These are phyloP conservation scores for Gobio occitaniae DNA, from an alignment of 2,797 vertebrate species.

Conservation along the genomic window DNA sequence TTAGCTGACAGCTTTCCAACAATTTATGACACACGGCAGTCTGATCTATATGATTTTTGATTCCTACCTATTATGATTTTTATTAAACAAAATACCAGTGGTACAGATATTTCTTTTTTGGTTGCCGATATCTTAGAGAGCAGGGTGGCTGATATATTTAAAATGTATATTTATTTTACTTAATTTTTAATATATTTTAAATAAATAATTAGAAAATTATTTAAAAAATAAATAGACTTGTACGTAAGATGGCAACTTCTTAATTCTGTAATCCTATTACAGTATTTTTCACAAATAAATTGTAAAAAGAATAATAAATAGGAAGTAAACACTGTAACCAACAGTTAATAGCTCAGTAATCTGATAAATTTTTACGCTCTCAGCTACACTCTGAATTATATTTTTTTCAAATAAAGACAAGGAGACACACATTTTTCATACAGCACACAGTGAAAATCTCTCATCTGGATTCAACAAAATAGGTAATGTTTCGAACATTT, in stretches of 20 bases:
- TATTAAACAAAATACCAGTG: neutral
- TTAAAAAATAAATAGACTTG: too few species aligned
- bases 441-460: too few species aligned
- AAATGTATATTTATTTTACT: too few species aligned
- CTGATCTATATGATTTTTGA: neutral
- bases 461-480: too few species aligned
- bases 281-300: neutral
- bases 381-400: neutral
- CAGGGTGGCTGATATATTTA: too few species aligned
- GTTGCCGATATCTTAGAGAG: neutral
- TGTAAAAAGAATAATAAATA: neutral
- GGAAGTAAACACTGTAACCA: neutral
- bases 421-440: too few species aligned
- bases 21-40: neutral
- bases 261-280: neutral
- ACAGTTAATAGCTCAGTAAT: neutral
- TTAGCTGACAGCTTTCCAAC: neutral
- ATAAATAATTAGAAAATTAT: too few species aligned
- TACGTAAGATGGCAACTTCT: neutral
- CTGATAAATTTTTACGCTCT: too few species aligned
- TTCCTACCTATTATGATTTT: neutral
- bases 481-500: too few species aligned
- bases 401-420: neutral
- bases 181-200: too few species aligned
- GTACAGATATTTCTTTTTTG: neutral